Base-by-base conservation (phyloP, 2,888 invertebrate species). In the Aromia moschata region DNA sequence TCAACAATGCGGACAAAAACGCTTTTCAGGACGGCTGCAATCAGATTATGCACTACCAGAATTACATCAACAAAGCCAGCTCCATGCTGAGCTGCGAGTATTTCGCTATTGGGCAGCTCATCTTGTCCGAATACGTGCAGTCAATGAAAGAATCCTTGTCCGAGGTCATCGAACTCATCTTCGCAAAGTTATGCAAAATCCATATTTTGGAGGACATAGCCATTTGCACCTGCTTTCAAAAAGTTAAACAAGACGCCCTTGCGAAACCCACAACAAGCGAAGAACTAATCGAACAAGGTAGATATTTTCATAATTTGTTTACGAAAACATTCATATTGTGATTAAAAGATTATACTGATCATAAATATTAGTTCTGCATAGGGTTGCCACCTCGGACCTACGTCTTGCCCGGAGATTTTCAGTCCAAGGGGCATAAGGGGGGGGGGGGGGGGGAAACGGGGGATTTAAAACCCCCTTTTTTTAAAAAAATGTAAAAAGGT, bases 211-310 rank as follows among this genome's bases (percentile, higher is more conserved):
- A 89, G 69, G 90, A 91, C 78, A 79, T 85, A 43, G 84, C 84
- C 17, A 91, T 92, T 63, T 91, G 91, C 73, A 80, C 82, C 1
- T 86, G 87, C 68, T 96, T 94, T 77, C 87, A 91, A 78, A 82
- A 82, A 17, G 87, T 96, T 54, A 86, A 87, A 69, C 82, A 82
- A 25, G 86, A 83, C 65, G 92, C 93, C 0, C 77, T 90, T 9
- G 86, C 87, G 69, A 86, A 89, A 66, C 95, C 96, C 0, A 84
- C 84, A 63, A 89, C 89, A 33, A 93, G 94, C 0, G 90, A 89
- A 69, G 92, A 95, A 72, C 82, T 96, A 20, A 86, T 96, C 68
- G 91, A 89, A 63, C 87, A 91, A 79, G 91, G 92, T 20, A 68
- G 16, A 38, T 44, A 44, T 12, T 10, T n/a, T n/a, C 25, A 4